Percentiles rank a stretch among this genome's conserved stretches.
phyloP scores from a whole-genome alignment of 2,888 invertebrate genomes.

The Lithophane socia region DNA sequence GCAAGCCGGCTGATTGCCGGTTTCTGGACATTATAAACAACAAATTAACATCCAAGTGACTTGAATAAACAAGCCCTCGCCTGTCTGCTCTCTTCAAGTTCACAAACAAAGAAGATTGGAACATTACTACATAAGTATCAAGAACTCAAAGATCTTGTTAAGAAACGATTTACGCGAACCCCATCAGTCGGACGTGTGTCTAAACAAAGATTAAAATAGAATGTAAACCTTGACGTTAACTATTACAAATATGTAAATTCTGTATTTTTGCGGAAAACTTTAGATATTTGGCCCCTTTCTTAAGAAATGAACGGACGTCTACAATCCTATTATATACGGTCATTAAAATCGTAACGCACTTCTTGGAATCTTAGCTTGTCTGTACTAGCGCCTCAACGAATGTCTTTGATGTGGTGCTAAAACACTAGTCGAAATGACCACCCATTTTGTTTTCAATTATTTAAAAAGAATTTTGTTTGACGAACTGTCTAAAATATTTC shows the following conservation, averaged over 20 bases:
- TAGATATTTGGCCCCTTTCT: constrained; percentile 32
- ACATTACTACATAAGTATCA: constrained; percentile 32
- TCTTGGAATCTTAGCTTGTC: constrained; percentile 34
- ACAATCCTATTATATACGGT: constrained; percentile 30
- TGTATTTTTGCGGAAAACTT: constrained; percentile 36
- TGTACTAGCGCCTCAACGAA: constrained; percentile 15
- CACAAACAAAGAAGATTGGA: constrained; percentile 39
- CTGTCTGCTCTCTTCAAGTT: constrained; percentile 21
- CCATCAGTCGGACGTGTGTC: constrained; percentile 75
- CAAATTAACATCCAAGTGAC: constrained; percentile 31
- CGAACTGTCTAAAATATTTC: not conserved
- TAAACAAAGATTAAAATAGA: constrained; percentile 83
- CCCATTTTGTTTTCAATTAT: constrained; percentile 38
- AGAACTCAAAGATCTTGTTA: constrained; percentile 46
- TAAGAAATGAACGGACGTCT: constrained; percentile 29
- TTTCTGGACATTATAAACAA: constrained; percentile 36
- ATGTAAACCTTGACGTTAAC: constrained; percentile 72
- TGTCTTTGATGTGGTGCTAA: constrained; percentile 42
- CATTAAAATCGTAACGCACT: constrained; percentile 37
- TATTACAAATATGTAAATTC: constrained; percentile 43
- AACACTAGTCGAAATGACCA: constrained; percentile 14
- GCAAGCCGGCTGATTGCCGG: constrained; percentile 30
- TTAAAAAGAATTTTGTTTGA: not conserved
- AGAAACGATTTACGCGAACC: constrained; percentile 61
- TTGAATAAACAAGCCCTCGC: constrained; percentile 41